Conservation (phyloP, 2,797 vertebrate species). For the Anguilla obscura region DNA sequence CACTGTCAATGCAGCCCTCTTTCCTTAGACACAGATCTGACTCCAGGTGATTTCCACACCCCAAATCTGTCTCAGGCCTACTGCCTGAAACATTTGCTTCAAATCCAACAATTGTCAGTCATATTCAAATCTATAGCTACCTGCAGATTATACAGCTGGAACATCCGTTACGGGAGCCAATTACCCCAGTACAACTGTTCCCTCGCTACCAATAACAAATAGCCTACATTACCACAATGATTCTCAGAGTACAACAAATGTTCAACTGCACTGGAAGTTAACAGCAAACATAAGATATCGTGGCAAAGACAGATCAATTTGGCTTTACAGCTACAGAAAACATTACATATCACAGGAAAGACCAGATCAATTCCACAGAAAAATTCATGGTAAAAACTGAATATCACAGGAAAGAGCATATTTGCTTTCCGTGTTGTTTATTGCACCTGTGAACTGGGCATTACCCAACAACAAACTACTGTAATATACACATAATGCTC, state of each 20-base stretch:
- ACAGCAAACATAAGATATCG: neutral
- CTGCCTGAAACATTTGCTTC: neutral
- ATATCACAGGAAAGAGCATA: neutral
- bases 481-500: neutral
- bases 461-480: neutral
- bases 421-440: neutral
- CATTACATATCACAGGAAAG: neutral
- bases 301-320: neutral
- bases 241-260: neutral
- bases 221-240: neutral
- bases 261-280: neutral
- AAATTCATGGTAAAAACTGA: neutral
- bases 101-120: neutral
- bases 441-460: neutral
- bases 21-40: neutral
- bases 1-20: neutral
- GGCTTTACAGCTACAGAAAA: neutral
- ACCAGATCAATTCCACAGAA: neutral
- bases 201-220: neutral
- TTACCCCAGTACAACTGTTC: neutral
- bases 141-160: neutral
- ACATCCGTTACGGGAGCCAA: neutral
- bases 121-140: neutral
- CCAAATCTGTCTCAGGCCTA: neutral
- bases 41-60: neutral